These are phyloP conservation scores for Athene noctua DNA, from an alignment of 2,113 vertebrate species.

Conservation along the genomic window DNA sequence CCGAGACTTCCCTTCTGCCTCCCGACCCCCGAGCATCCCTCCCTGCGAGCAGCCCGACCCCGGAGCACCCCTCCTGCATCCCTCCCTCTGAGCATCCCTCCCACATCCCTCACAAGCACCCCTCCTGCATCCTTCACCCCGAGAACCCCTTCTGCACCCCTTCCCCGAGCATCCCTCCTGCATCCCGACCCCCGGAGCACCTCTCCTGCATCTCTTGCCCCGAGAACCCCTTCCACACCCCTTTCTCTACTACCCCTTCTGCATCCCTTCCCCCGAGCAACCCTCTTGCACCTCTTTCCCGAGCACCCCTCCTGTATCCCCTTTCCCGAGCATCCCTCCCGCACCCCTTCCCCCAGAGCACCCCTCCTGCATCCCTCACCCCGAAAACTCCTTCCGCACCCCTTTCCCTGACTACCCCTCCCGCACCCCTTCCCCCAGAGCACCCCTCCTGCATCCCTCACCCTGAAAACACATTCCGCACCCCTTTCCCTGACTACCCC, in stretches of 20 bases:
- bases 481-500: not conserved
- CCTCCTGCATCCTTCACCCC: rapidly evolving
- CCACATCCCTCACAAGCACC: not conserved
- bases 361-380: too few relatives aligned
- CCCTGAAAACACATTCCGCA: not conserved
- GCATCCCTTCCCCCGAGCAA: too few relatives aligned
- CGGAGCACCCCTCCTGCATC: not conserved
- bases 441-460: not conserved
- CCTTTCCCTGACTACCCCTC: not conserved
- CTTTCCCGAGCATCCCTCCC: not conserved
- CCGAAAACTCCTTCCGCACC: not conserved
- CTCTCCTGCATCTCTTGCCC: too few relatives aligned
- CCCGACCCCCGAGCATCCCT: not conserved
- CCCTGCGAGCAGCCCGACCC: not conserved
- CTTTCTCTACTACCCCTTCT: not conserved
- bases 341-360: too few relatives aligned
- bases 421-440: not conserved
- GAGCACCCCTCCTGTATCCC: too few relatives aligned
- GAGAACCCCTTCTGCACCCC: not conserved
- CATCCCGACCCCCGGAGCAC: not conserved
- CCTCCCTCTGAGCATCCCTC: not conserved
- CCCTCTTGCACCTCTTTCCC: not conserved
- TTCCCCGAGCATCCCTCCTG: too few relatives aligned
- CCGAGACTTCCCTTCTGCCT: not conserved
- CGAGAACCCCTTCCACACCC: not conserved